phyloP scores from a whole-genome alignment of 2,797 vertebrate genomes.

The Neostethus bicornis region DNA sequence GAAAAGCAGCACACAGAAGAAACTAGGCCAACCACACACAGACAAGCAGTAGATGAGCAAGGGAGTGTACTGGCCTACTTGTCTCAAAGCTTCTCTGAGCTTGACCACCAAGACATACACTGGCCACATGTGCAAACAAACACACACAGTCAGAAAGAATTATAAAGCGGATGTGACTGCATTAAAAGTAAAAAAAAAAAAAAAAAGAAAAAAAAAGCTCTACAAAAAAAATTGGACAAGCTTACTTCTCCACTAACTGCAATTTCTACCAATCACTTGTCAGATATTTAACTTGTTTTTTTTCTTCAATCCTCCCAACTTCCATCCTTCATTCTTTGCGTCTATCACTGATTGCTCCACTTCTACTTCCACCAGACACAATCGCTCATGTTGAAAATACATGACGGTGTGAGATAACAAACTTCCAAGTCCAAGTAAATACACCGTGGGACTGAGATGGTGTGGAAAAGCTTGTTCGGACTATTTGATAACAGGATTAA shows the following conservation, averaged over 20 bases:
- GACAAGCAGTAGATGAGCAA: slow-evolving; percentile 27
- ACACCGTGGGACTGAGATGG: slow-evolving; percentile 55
- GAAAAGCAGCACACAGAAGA: slow-evolving; percentile 28
- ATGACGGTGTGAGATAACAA: slow-evolving; percentile 53
- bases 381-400: slow-evolving; percentile 53
- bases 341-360: slow-evolving; percentile 58
- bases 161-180: slow-evolving; percentile 33
- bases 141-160: slow-evolving; percentile 9
- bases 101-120: slow-evolving; percentile 42
- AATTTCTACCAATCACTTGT: slow-evolving; percentile 69
- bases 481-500: slow-evolving; percentile 13
- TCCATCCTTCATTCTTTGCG: slow-evolving; percentile 57
- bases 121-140: slow-evolving; percentile 41
- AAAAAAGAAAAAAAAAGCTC: slow-evolving; percentile 27
- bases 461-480: slow-evolving; percentile 25
- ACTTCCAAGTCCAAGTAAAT: slow-evolving; percentile 60
- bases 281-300: slow-evolving; percentile 65
- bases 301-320: slow-evolving; percentile 58
- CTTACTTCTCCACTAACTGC: slow-evolving; percentile 69
- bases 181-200: slow-evolving; percentile 51
- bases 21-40: slow-evolving; percentile 34
- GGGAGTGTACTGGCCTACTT: slow-evolving; percentile 31
- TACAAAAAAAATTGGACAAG: slow-evolving; percentile 54
- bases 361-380: slow-evolving; percentile 54
- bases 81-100: slow-evolving; percentile 27